phyloP scores from a whole-genome alignment of 92 coral and sea anemone species.

The Diadumene lineata region DNA sequence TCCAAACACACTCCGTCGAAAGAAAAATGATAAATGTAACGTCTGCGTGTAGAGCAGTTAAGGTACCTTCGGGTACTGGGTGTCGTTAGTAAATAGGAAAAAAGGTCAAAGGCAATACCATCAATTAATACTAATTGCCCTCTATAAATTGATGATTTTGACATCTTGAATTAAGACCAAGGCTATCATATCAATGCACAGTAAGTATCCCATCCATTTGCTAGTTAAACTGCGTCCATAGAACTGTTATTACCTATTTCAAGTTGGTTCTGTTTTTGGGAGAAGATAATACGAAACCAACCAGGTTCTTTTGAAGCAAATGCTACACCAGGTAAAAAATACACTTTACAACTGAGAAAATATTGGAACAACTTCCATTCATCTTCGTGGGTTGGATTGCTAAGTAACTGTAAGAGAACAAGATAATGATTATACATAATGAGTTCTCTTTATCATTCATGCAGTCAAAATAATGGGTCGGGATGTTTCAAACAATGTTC shows the following conservation, averaged over 20 bases:
- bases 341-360: conserved; percentile 57
- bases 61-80: too few species aligned
- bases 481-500: too few species aligned
- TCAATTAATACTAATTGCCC: too few species aligned
- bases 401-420: conserved; percentile 43
- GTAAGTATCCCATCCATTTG: neutral
- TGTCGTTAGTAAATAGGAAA: too few species aligned
- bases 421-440: neutral
- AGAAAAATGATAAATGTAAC: too few species aligned
- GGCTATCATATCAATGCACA: neutral
- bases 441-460: too few species aligned
- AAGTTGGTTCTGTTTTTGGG: conserved; percentile 51
- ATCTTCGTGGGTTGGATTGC: conserved; percentile 60
- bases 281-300: conserved; percentile 87
- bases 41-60: too few species aligned
- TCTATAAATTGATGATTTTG: too few species aligned
- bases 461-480: neutral
- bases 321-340: conserved; percentile 60
- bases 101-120: too few species aligned
- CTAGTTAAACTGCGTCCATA: neutral
- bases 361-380: conserved; percentile 63
- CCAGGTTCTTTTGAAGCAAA: conserved; percentile 83
- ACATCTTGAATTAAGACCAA: too few species aligned
- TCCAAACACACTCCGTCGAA: too few species aligned
- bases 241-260: conserved; percentile 62